Evolutionary conservation across 2,888 invertebrate species (phyloP).

Genomic region (Drosophila imparisetae): DNA sequence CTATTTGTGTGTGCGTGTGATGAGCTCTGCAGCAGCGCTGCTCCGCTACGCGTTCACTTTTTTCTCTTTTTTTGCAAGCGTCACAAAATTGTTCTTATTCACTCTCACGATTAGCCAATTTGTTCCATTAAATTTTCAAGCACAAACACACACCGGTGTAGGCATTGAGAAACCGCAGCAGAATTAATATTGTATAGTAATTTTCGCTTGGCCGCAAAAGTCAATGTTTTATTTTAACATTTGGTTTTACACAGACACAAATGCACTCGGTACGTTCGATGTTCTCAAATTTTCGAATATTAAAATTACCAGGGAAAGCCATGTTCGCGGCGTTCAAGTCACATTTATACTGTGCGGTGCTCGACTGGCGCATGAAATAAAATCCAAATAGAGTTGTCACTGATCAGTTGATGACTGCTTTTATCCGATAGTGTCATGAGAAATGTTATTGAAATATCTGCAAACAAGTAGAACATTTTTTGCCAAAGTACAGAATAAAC

Average conservation of each 20-base stretch:
- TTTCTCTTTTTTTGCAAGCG: constrained; percentile 47
- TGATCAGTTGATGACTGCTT: constrained; percentile 6
- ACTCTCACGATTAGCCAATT: constrained; percentile 55
- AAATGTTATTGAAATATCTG: not conserved
- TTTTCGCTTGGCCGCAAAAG: constrained; percentile 35
- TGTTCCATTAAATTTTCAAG: constrained; percentile 60
- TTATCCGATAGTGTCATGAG: not conserved
- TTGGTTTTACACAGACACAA: constrained; percentile 78
- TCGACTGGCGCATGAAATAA: constrained; percentile 60
- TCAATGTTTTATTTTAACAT: constrained; percentile 82
- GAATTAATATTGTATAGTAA: constrained; percentile 32
- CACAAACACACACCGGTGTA: constrained; percentile 42
- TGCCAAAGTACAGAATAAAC: not conserved
- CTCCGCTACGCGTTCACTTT: constrained; percentile 57
- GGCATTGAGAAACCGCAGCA: constrained; percentile 20
- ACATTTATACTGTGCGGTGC: constrained; percentile 93
- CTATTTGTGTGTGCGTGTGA: constrained; percentile 19
- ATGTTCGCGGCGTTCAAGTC: constrained; percentile 85
- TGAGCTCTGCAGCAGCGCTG: constrained; percentile 38
- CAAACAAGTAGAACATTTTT: not conserved
- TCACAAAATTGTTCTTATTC: constrained; percentile 59
- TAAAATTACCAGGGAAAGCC: constrained; percentile 89
- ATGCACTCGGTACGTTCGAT: constrained; percentile 61
- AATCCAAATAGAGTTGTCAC: constrained; percentile 57
- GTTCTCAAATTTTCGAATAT: constrained; percentile 78